Base-by-base conservation (phyloP, 2,113 vertebrate species). In the Boulengeromyrus knoepffleri region DNA sequence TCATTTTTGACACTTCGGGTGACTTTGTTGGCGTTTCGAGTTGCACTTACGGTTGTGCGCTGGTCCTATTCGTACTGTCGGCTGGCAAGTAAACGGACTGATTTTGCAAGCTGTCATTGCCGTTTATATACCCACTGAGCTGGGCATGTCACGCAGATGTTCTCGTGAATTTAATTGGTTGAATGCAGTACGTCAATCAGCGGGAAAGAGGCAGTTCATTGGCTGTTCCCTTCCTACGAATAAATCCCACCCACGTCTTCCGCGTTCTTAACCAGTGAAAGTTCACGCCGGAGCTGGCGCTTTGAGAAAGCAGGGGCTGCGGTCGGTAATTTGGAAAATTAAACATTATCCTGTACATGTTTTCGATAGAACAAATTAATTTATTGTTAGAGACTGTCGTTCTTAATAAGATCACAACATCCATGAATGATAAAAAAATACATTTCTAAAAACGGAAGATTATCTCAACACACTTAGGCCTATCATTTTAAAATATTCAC, bases 321-420 rank as follows among this genome's bases (percentile, higher is more conserved):
- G 94, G 93, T 94, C 94, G 94, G 92, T 94, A 95, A 96, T 96
- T 96, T 95, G 95, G 94, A 94, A 96, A 96, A 96, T 96, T 94
- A 95, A 95, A 93, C 93, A 56, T 93, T 94, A 87, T 96, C 45
- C 52, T 62, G 87, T 88, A 96, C 95, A 95, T 96, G 96, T 96
- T 96, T 95, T 93, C 94, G 95, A 95, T 96, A 95, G 96, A 91
- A 93, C 95, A 92, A 94, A 95, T 95, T 93, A 95, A 95, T 95
- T 93, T 92, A 92, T 93, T 93, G 39, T 93, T 93, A 94, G 94
- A 93, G 88, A 86, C n/a, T 66, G 88, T 89, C 58, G 87, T 50
- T 52, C 39, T 83, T 36, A 84, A 88, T 46, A 88, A 58, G 3
- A 42, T 62, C n/a, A 88, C 27, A 62, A 19, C 49, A 53, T 21